Evolutionary conservation across 2,113 vertebrate genomes (phyloP).

Genomic region (Dendropsophus ebraccatus): DNA sequence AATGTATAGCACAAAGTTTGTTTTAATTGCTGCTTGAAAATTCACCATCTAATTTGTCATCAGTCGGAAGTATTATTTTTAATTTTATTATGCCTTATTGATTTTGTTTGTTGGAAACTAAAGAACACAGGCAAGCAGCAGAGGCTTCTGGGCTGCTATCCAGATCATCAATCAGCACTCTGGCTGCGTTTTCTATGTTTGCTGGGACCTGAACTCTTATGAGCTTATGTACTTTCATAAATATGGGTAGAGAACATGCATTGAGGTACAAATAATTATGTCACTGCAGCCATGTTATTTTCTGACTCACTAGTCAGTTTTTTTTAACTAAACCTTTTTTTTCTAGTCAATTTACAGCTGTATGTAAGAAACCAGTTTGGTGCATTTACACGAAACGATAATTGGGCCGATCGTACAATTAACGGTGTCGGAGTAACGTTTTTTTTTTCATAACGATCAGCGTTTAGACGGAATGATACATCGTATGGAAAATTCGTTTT

Average conservation of each 20-base stretch:
- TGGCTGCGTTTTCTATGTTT: slow-evolving; percentile 51
- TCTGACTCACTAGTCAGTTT: slow-evolving; percentile 20
- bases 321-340: background rate
- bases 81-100: slow-evolving; percentile 52
- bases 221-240: slow-evolving; percentile 46
- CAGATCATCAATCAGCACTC: slow-evolving; percentile 58
- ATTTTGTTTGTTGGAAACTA: slow-evolving; percentile 50
- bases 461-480: too few species aligned
- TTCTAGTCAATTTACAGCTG: background rate
- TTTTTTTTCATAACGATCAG: too few species aligned
- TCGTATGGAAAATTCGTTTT: too few species aligned
- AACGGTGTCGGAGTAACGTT: too few species aligned
- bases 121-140: slow-evolving; percentile 51
- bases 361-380: background rate
- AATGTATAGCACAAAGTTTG: slow-evolving; percentile 27
- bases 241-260: slow-evolving; percentile 39
- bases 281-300: slow-evolving; percentile 12
- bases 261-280: slow-evolving; percentile 53
- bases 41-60: slow-evolving; percentile 50
- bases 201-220: slow-evolving; percentile 47
- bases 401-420: too few species aligned
- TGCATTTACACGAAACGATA: too few species aligned
- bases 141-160: slow-evolving; percentile 56
- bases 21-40: slow-evolving; percentile 39
- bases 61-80: slow-evolving; percentile 53